These are phyloP conservation scores for Rynchops niger DNA, from an alignment of 2,113 vertebrate species.

Conservation along the genomic window DNA sequence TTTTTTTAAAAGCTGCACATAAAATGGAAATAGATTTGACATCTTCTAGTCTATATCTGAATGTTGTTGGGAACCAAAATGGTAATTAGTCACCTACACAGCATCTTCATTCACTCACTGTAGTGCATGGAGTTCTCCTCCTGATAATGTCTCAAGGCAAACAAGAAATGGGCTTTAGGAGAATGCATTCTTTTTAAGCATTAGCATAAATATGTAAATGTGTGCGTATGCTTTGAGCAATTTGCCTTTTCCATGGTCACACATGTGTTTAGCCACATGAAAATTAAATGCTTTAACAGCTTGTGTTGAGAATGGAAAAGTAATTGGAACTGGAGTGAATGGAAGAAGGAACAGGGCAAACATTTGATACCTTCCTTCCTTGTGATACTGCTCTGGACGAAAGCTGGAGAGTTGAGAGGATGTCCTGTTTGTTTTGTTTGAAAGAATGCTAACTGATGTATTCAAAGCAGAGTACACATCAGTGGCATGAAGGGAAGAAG, in stretches of 20 bases:
- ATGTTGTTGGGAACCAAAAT: background rate
- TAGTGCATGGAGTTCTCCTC: background rate
- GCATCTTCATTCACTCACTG: constrained; percentile 42
- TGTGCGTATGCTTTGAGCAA: background rate
- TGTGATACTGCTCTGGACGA: background rate
- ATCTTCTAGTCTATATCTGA: background rate
- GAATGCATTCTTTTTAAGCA: constrained; percentile 4
- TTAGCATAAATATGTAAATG: background rate
- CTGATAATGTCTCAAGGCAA: constrained; percentile 20
- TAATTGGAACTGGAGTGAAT: background rate
- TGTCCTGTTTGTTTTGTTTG: background rate
- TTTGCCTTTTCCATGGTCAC: constrained; percentile 28
- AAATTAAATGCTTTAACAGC: background rate
- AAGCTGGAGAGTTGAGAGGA: background rate
- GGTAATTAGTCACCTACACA: constrained; percentile 49
- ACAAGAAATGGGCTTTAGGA: background rate
- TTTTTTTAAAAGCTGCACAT: background rate
- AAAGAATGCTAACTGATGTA: background rate
- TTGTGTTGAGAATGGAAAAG: constrained; percentile 3
- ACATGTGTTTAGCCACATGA: background rate
- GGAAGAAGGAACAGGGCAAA: background rate
- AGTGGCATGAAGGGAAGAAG: background rate
- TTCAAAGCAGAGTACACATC: background rate
- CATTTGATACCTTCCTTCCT: background rate
- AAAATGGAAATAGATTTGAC: background rate